Evolutionary conservation across 2,113 vertebrate species (phyloP), one percentile per base, ranked within the genome.

Genomic region (Albula glossodonta): DNA sequence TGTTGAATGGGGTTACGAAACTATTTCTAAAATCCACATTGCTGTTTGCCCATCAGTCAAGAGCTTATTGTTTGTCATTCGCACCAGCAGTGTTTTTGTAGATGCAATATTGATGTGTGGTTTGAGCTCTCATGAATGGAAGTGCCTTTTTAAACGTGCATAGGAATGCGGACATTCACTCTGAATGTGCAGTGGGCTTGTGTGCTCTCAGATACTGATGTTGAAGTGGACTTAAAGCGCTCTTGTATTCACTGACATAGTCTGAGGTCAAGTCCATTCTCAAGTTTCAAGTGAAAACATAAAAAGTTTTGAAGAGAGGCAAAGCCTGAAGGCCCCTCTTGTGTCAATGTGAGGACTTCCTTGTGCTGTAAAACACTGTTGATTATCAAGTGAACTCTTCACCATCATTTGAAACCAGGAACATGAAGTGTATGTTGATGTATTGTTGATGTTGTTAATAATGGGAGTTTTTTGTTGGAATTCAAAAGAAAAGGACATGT

Each of bases 261-360:
- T 81, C n/a, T 87, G 87, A 87, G 89, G 89, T 88, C 66, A 89
- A 80, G 82, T 86, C 53, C 51, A 56, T 9, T 31, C 11, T 56
- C 6, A n/a, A 82, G 50, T 56, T n/a, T 25, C 19, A n/a, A 57
- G 19, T 51, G 15, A 66, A 22, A 41, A 41, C 31, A 41, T 41
- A 41, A 41, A 22, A 66, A 66, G 22, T 4, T 5, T 0, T 66
- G 57, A 2, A 15, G 50, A 4, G 48, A 51, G 48, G 15, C 79
- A 80, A 10, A 22, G 22, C 74, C 10, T 77, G 25, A 4, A 9
- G 79, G 17, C 22, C 48, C 17, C 0, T 22, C 79, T 19, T 49
- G 2, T 9, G 48, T 50, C 15, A 17, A 10, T 9, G 41, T 50
- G 49, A 51, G 79, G 79, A 51, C 79, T 50, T 51, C 48, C 7